Evolutionary conservation across 2,797 vertebrate genomes (phyloP), one percentile per base, ranked within the genome.

Genomic region (Mallotus villosus): DNA sequence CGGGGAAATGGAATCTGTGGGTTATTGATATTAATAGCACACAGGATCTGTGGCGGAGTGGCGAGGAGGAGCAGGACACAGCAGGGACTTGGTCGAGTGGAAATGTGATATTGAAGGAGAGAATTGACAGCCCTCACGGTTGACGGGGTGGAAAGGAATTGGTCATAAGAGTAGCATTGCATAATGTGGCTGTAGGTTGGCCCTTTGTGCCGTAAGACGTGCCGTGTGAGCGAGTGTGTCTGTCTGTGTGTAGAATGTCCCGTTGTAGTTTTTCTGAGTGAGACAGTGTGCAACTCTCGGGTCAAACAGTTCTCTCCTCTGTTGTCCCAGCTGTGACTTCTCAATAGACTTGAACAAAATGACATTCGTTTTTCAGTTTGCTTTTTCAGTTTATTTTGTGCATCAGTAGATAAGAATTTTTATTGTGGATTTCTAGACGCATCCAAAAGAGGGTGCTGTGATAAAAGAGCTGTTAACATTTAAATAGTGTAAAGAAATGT

Each of bases 1-100:
- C 86, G 87, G 92, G 93, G 91, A 94, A 94, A 94, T 91, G 86
- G 91, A 94, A 93, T 94, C 86, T 90, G 90, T 91, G 91, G 91
- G 90, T 93, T 92, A 88, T 91, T 94, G 94, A 93, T 95, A 95
- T 96, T 95, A 95, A 94, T 94, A 95, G 94, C 87, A 79, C 91
- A 89, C 88, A 90, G 85, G 93, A 92, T 92, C 92, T 92, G 90
- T 90, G 93, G 85, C 91, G 85, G 84, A 55, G 51, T 55, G 19
- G 84, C 76, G 87, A 86, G 86, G 90, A 90, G 87, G 90, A 90
- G 85, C 79, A 73, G 79, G 68, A 41, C 11, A 71, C 32, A 62
- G 59, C 63, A 27, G 53, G 34, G 84, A 78, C 78, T 81, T 71
- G 75, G 74, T 75, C 58, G 81, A 87, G 86, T 67, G 91, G 92